These are phyloP conservation scores for Ormyrus nitidulus DNA, from an alignment of 2,888 invertebrate genomes.

Conservation along the genomic window DNA sequence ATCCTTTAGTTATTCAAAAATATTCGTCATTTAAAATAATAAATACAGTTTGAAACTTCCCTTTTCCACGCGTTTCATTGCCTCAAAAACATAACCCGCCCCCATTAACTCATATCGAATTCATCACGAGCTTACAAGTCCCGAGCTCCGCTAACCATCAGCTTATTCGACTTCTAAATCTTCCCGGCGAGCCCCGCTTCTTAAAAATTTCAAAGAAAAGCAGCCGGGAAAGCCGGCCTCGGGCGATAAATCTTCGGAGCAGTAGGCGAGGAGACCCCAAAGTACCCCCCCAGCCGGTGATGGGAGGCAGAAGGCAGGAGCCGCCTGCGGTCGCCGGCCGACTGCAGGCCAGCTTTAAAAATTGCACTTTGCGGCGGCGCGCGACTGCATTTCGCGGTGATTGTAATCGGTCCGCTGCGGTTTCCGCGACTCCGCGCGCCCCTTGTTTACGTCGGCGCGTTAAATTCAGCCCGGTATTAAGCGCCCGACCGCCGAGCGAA, in stretches of 20 bases:
- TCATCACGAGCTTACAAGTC: too few relatives aligned
- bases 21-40: too few relatives aligned
- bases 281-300: neutral
- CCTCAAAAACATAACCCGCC: too few relatives aligned
- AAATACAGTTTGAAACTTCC: too few relatives aligned
- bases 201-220: too few relatives aligned
- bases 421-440: slow-evolving; percentile 27
- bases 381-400: slow-evolving; percentile 11
- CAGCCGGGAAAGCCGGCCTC: neutral
- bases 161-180: too few relatives aligned
- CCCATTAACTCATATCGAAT: too few relatives aligned
- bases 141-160: too few relatives aligned
- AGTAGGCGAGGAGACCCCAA: neutral
- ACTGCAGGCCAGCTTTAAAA: slow-evolving; percentile 23
- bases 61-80: too few relatives aligned
- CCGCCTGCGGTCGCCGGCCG: neutral
- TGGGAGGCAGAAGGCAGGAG: too few relatives aligned
- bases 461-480: slow-evolving; percentile 24
- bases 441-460: neutral
- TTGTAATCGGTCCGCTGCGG: slow-evolving; percentile 22
- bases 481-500: neutral
- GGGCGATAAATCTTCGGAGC: neutral
- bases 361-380: slow-evolving; percentile 19
- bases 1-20: too few relatives aligned
- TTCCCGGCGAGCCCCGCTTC: too few relatives aligned